Evolutionary conservation across 2,888 invertebrate species (phyloP), one percentile per base, ranked within the genome.

Genomic region (Lottia gigantea): DNA sequence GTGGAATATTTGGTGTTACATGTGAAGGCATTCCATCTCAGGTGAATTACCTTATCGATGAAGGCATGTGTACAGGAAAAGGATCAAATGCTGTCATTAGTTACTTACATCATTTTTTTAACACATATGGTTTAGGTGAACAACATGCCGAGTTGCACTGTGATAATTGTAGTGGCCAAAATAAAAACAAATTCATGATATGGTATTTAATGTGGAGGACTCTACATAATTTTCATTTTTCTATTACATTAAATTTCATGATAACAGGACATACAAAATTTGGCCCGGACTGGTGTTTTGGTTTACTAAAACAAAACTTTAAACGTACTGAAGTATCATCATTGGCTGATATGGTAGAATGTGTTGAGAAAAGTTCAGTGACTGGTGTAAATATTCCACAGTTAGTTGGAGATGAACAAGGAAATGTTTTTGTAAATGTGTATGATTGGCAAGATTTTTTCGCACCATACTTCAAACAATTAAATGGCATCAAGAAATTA

Each of bases 31-130:
- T 71, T 11, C 67, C 71, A 4, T 16, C 25, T n/a, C 74, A 78
- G 71, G 73, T 77, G 19, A 79, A 62, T n/a, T n/a, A n/a, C n/a
- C n/a, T n/a, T n/a, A n/a, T n/a, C n/a, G n/a, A n/a, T n/a, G n/a
- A n/a, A n/a, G 74, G 71, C 0, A 47, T 68, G 15, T 46, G 25
- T 47, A 47, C n/a, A 7, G 66, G 73, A 15, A 79, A 79, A 67
- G 75, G 79, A 15, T 70, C 75, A n/a, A 77, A 79, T 66, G 70
- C 71, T 62, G 79, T 77, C 3, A 63, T 74, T 8, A 72, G 70
- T 49, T 66, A 74, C 63, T 23, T 76, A 4, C 72, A 80, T 61
- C 73, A 78, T 63, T 76, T 74, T 61, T 76, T 79, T 46, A 61
- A 68, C 31, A 46, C 70, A 16, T 73, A 67, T 70, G 76, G 77